Base-by-base conservation (phyloP, 2,797 vertebrate genomes). In the Pteropus rufus region DNA sequence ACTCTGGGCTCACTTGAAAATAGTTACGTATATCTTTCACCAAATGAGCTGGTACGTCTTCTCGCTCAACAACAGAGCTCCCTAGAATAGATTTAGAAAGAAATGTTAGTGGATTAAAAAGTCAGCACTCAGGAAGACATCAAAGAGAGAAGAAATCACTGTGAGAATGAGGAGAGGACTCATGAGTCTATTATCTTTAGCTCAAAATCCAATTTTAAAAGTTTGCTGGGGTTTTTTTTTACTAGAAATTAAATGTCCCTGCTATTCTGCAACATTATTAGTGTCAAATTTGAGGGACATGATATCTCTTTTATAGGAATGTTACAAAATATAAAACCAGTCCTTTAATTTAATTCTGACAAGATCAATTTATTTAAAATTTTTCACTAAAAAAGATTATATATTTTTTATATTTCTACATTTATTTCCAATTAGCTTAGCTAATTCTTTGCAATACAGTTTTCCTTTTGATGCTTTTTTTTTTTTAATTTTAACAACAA, bases 1-100 rank as follows among this genome's bases (percentile, higher is more conserved):
- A 99, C 91, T 99, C 99, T 0, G 99, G 99, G 96, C 99, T 99
- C 98, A 99, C 99, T 98, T 99, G 99, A 98, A 99, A 99, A 98
- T 99, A 99, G 98, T 99, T 99, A 97, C 99, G 98, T 97, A 99
- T 99, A 98, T 99, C 99, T 98, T 99, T 99, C 97, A 99, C 99
- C 94, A 99, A 98, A 67, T 98, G 98, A 94, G 98, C 98, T 0
- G 99, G 99, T 90, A 99, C 97, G 0, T 99, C 99, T 98, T 99
- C 99, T 6, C 99, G 99, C 14, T 99, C 99, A 95, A 99, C 99
- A 0, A 99, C 99, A 69, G 99, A 99, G 41, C 99, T 99, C 73
- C 99, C 99, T 99, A 98, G 44, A 93, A 97, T 4, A 96, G 54
- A 29, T 98, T 85, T 49, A 56, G 77, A 90, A 21, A 76, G 65